Evolutionary conservation across 2,797 vertebrate species (phyloP).

Genomic region (Chloroceryle amazona): DNA sequence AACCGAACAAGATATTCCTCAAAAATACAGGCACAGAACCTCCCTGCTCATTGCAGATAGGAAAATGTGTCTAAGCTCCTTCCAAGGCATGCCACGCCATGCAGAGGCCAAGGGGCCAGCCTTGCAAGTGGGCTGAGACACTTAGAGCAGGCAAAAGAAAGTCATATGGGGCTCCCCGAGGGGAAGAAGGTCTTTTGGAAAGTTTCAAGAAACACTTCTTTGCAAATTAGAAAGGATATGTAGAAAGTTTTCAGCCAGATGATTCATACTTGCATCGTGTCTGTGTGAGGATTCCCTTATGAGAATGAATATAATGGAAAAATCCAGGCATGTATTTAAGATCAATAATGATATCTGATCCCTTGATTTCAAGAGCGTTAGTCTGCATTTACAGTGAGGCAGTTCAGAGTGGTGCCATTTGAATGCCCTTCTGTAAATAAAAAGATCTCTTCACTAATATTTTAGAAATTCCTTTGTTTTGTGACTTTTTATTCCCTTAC

Average conservation of each 20-base stretch:
- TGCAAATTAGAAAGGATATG: not conserved
- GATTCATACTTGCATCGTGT: not conserved
- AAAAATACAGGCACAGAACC: not conserved
- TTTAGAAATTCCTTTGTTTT: not conserved
- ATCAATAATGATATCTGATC: not conserved
- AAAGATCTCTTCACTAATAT: not conserved
- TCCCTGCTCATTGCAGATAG: rapidly evolving
- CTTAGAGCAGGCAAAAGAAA: not conserved
- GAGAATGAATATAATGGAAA: not conserved
- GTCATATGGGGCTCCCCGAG: rapidly evolving
- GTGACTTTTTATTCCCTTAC: not conserved
- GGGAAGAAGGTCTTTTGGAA: not conserved
- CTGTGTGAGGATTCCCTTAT: not conserved
- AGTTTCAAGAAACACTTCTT: not conserved
- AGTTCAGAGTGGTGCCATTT: not conserved
- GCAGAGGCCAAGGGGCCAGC: not conserved
- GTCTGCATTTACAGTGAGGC: not conserved
- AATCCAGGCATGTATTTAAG: not conserved
- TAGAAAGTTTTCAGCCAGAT: not conserved
- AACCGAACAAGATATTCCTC: not conserved
- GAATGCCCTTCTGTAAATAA: not conserved
- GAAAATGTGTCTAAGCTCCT: not conserved
- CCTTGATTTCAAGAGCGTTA: not conserved
- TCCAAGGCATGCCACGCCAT: rapidly evolving
- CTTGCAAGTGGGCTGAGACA: not conserved